Conservation (phyloP, 2,113 vertebrate species). For the Muntiacus muntjak region DNA sequence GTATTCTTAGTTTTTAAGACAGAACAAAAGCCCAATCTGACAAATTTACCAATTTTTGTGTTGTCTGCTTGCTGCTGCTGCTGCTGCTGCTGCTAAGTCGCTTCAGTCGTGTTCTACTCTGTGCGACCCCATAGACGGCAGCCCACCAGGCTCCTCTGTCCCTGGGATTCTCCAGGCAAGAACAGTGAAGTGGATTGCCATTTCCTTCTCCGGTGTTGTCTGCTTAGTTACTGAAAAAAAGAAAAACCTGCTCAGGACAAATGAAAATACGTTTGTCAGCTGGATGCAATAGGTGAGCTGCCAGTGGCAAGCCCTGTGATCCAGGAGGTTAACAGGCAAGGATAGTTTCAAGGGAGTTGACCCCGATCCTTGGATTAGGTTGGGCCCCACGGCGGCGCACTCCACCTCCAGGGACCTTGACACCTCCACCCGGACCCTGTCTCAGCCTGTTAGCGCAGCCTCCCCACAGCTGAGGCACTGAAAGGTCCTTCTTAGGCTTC, state of each 20-base stretch:
- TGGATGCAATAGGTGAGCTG: slow-evolving; percentile 1
- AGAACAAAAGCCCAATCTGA: not conserved
- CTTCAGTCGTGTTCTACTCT: too few relatives aligned
- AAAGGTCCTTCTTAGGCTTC: slow-evolving; percentile 58
- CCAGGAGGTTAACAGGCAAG: not conserved
- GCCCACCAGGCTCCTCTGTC: not conserved
- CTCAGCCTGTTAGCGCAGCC: not conserved
- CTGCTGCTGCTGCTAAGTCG: too few relatives aligned
- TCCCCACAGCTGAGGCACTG: not conserved
- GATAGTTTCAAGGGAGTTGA: not conserved
- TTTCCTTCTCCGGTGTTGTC: not conserved
- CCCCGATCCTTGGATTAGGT: not conserved
- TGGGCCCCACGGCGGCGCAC: not conserved
- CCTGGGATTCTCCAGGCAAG: not conserved
- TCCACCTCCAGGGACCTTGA: not conserved
- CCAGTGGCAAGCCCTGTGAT: not conserved
- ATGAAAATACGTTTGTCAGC: not conserved
- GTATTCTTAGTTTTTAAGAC: not conserved
- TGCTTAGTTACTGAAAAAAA: not conserved
- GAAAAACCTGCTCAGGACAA: not conserved
- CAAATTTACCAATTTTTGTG: not conserved
- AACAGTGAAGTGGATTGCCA: not conserved
- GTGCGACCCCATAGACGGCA: too few relatives aligned
- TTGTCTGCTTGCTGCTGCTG: not conserved
- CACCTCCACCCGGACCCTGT: not conserved